Conservation (phyloP, 2,797 vertebrate genomes). For the Sphenopsis melanotis region DNA sequence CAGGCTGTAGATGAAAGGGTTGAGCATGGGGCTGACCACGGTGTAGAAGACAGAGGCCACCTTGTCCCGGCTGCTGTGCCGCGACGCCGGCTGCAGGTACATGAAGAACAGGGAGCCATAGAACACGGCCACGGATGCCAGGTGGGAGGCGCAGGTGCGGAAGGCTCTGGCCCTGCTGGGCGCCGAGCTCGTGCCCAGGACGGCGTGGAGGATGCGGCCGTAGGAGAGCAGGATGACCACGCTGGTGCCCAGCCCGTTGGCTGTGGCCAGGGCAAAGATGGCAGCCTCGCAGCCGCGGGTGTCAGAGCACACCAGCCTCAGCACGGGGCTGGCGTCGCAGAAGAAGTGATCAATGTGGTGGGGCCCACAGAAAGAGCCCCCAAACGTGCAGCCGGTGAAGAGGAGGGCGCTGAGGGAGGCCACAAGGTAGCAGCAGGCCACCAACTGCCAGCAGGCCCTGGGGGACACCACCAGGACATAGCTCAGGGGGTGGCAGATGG, state of each 20-base stretch:
- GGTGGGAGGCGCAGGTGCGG: conserved; percentile 38
- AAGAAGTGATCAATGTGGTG: neutral
- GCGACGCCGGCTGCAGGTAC: neutral
- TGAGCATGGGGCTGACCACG: conserved; percentile 21
- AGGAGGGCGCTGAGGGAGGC: neutral
- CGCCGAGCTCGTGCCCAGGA: neutral
- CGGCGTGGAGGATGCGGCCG: neutral
- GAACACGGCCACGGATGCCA: neutral
- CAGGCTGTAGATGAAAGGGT: conserved; percentile 38
- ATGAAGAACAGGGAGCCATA: neutral
- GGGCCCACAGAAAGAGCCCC: neutral
- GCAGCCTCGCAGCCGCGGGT: neutral
- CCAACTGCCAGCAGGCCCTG: neutral
- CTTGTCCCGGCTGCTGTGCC: neutral
- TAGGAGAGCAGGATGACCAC: neutral
- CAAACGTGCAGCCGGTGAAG: neutral
- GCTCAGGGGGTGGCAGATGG: neutral
- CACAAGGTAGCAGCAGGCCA: neutral
- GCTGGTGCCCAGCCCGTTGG: neutral
- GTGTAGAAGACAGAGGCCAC: conserved; percentile 32
- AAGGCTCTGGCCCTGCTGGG: conserved; percentile 23
- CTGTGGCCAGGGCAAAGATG: neutral
- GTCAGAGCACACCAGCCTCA: neutral
- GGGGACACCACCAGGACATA: neutral
- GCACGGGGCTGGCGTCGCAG: neutral